Percentiles rank a stretch among this genome's conserved stretches.
Evolutionary conservation across 2,888 invertebrate genomes (phyloP).

Genomic region (Amphipoea oculea): DNA sequence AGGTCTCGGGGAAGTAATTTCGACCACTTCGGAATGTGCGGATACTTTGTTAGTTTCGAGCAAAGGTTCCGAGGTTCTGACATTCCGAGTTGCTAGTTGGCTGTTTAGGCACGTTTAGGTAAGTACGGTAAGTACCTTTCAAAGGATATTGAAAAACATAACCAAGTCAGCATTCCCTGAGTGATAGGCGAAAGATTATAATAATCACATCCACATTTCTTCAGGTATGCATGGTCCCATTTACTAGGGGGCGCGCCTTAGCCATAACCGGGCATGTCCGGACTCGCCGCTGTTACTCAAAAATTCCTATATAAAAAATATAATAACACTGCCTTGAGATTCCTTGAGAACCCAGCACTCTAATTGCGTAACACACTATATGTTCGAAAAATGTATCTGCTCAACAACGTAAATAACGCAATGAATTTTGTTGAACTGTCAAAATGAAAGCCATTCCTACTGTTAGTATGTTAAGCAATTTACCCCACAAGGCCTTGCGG

Average conservation of each 20-base stretch:
- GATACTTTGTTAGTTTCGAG: conserved; percentile 32
- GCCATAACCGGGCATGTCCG: neutral
- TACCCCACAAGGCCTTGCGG: too few species aligned
- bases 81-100: conserved; percentile 13
- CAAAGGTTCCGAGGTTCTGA: conserved; percentile 3
- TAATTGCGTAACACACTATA: too few species aligned
- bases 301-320: neutral
- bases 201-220: neutral
- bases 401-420: too few species aligned
- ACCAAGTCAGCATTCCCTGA: neutral
- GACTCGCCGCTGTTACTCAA: too few species aligned
- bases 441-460: too few species aligned
- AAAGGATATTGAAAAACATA: neutral
- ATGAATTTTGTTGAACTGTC: too few species aligned
- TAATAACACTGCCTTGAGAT: neutral
- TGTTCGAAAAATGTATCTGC: too few species aligned
- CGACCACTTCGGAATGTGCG: conserved; percentile 19
- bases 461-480: too few species aligned
- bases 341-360: neutral
- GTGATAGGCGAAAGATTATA: neutral
- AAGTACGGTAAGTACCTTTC: conserved; percentile 5
- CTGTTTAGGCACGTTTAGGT: neutral
- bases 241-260: neutral
- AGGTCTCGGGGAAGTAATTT: conserved; percentile 50
- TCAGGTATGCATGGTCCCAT: neutral